A percentile compares a stretch with the other conserved stretches of the same genome.
Evolutionary conservation across 2,888 invertebrate species (phyloP).

Genomic region (Hypomecis atomaria): DNA sequence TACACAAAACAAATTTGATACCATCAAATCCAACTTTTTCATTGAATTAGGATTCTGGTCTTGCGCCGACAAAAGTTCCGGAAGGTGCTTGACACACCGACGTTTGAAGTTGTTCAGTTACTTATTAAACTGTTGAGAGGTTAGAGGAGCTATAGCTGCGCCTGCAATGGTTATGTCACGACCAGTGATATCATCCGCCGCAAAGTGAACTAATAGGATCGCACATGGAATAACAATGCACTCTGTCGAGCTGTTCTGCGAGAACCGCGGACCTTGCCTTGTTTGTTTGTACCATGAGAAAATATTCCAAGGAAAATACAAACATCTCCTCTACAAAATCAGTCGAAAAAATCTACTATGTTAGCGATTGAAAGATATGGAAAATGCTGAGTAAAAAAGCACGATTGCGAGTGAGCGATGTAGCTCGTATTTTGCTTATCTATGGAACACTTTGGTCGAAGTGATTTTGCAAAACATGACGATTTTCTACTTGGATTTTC

Average conservation of each 20-base stretch:
- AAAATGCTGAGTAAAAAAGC: too few species aligned
- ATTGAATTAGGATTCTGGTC: conserved; percentile 10
- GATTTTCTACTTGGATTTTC: too few species aligned
- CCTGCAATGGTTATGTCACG: conserved; percentile 48
- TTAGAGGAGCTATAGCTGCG: conserved; percentile 16
- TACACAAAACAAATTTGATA: too few species aligned
- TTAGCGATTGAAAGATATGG: too few species aligned
- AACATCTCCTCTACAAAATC: too few species aligned
- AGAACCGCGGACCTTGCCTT: conserved; percentile 18
- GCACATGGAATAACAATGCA: conserved; percentile 42
- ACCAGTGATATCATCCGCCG: conserved; percentile 49
- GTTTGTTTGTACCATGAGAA: conserved; percentile 19
- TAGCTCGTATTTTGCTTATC: too few species aligned
- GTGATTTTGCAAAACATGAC: too few species aligned
- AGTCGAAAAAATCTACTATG: too few species aligned
- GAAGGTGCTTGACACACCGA: conserved; percentile 6
- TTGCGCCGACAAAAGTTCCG: conserved; percentile 4
- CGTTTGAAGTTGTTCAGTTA: conserved; percentile 4
- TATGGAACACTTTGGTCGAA: too few species aligned
- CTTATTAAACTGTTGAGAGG: conserved; percentile 14
- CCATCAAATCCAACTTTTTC: not conserved
- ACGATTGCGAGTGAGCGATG: too few species aligned
- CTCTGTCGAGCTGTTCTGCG: conserved; percentile 1
- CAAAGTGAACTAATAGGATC: conserved; percentile 41
- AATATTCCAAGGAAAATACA: not conserved